Evolutionary conservation across 2,888 invertebrate species (phyloP).

Genomic region (Erpobdella octoculata): DNA sequence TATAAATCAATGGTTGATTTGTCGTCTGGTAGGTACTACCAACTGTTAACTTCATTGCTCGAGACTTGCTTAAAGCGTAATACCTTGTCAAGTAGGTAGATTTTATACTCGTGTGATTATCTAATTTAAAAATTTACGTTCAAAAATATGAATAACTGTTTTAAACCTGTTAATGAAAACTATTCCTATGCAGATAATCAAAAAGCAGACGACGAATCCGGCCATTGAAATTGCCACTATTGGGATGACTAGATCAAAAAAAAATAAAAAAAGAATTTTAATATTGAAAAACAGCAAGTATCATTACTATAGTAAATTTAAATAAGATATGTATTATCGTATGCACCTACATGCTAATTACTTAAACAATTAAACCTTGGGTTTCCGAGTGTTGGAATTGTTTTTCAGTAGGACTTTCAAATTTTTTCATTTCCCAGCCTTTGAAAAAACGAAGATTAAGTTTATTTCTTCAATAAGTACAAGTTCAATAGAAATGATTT

Average conservation of each 20-base stretch:
- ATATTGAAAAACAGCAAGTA: too few species aligned
- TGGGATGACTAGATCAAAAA: not conserved
- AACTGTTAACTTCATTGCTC: not conserved
- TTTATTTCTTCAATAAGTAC: not conserved
- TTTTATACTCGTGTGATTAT: not conserved
- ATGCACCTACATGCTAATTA: too few species aligned
- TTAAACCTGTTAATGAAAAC: conserved; percentile 10
- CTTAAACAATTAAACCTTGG: too few species aligned
- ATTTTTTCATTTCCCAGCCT: not conserved
- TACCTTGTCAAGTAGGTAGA: conserved; percentile 7
- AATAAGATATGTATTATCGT: too few species aligned
- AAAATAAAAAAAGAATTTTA: too few species aligned
- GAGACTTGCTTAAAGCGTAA: conserved; percentile 10
- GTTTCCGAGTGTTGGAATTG: not conserved
- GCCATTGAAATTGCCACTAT: conserved; percentile 13
- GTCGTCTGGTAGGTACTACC: not conserved
- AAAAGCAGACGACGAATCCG: conserved; percentile 15
- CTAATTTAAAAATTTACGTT: not conserved
- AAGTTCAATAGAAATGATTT: not conserved
- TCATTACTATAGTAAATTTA: too few species aligned
- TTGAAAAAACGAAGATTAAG: not conserved
- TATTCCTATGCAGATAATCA: conserved; percentile 14
- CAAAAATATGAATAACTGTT: not conserved
- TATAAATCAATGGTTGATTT: not conserved
- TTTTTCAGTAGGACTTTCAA: not conserved